Evolutionary conservation across 2,113 vertebrate species (phyloP), one percentile per base, ranked within the genome.

Genomic region (Heterochromis multidens): DNA sequence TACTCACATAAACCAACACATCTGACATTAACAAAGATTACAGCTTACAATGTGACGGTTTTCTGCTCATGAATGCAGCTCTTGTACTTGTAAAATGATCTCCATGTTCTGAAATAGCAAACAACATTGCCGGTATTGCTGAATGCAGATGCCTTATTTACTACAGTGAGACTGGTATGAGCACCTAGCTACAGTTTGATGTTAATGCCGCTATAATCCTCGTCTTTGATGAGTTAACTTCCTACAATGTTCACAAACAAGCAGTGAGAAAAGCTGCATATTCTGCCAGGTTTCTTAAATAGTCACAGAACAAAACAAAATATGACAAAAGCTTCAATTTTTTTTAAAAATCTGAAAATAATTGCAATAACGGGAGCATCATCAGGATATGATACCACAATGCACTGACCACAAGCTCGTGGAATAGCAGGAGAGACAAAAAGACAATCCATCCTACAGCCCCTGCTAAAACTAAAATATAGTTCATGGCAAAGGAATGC

Each of bases 11-110:
- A 91, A 92, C 80, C 81, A 90, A 84, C 83, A 93, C 87, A 77
- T 90, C 81, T 76, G 92, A 92, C 91, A 94, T 87, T 81, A 87
- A 92, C 88, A 89, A 54, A 89, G 81, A 91, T 86, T 79, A 91
- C 93, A 92, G 90, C 89, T 89, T 81, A 72, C 60, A 62, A 82
- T 19, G 88, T 91, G 40, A 86, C 58, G 16, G 43, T 80, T 85
- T 87, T 79, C 33, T 79, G 46, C 74, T 81, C n/a, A 74, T 56
- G 78, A 77, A 86, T 79, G 88, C 67, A 79, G 84, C 62, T 74
- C 46, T 72, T 74, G 31, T 35, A 62, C 2, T 77, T 62, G 74
- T 88, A 62, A 33, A 61, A 85, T 62, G 40, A 82, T 58, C 27
- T 84, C 54, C 52, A 59, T 59, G 52, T 80, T 74, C 49, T 72